Conservation (phyloP, 2,888 invertebrate genomes). For the Micoletzkya japonica region DNA sequence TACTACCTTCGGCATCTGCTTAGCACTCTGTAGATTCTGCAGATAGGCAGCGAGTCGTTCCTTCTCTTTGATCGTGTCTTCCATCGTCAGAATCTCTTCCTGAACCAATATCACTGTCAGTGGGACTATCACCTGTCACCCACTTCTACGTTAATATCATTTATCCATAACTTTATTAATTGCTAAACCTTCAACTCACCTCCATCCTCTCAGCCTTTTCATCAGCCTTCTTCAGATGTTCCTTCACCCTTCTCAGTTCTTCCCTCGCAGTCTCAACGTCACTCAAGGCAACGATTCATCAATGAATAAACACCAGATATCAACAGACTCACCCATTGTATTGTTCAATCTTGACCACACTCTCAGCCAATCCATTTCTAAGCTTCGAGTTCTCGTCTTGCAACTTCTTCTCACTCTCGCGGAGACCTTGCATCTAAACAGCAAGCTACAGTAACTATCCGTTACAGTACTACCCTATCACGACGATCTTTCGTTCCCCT, state of each 20-base stretch:
- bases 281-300: neutral
- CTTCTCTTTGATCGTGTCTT: conserved; percentile 33
- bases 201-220: conserved; percentile 18
- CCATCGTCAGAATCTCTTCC: conserved; percentile 31
- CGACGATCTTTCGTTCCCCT: neutral
- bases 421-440: conserved; percentile 7
- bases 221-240: conserved; percentile 19
- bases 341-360: conserved; percentile 40
- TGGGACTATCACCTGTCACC: neutral
- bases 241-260: neutral
- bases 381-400: conserved; percentile 36
- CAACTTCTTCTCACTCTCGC: conserved; percentile 21
- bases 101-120: neutral
- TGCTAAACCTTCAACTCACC: conserved; percentile 4
- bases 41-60: conserved; percentile 38
- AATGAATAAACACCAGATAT: neutral
- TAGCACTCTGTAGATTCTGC: conserved; percentile 44
- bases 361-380: conserved; percentile 40
- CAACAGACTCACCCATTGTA: conserved; percentile 29
- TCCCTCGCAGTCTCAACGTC: neutral
- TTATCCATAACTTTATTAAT: neutral
- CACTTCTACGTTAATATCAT: neutral
- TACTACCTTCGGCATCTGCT: conserved; percentile 46
- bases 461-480: neutral
- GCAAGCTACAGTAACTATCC: neutral